Base-by-base conservation (phyloP, 1,140 invertebrate genomes). In the Dreissena rostriformis region DNA sequence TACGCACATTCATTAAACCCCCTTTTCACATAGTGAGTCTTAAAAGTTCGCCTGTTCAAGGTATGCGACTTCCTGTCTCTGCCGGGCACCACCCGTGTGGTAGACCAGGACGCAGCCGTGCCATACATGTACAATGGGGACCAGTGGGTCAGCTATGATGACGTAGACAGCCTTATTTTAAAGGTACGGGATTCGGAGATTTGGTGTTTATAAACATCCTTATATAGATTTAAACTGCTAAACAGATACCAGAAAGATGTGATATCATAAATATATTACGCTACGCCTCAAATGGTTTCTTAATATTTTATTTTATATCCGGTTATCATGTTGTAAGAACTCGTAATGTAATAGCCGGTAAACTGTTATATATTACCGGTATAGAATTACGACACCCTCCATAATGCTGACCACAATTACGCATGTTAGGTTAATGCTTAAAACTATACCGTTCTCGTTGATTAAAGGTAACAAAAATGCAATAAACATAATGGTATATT, bases 111-210 rank as follows among this genome's bases (percentile, higher is more conserved):
- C 19, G 97, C 96, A 8, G 95, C 95, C 39, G 95, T 95, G 12
- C 97, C 97, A 2, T 98, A 96, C 92, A 96, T 97, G 0, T 96
- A 96, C 92, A 94, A 95, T 6, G 95, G 95, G 14, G 95, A 97
- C 87, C 97, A 98, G 88, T 98, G 97, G 97, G 97, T 98, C 1
- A 96, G 97, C 79, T 98, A 96, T 91, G 98, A 99, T 87, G 96
- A 98, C 93, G 91, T 95, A 6, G 95, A 95, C 67, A 97, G 96
- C 52, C 94, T 97, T 0, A 94, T 91, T 53, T 94, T 95, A 82
- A 98, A 98, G 93, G 96, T 96, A 94, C 57, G 2, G 2, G 57
- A 11, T 19, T 4, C 17, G 17, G 17, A 61, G 17, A 61, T 61
- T 61, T 11, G 22, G 17, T n/a, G 17, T 61, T 6, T 6, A 24